These are phyloP conservation scores for Donacobius atricapilla DNA, from an alignment of 2,113 vertebrate genomes.

Conservation along the genomic window DNA sequence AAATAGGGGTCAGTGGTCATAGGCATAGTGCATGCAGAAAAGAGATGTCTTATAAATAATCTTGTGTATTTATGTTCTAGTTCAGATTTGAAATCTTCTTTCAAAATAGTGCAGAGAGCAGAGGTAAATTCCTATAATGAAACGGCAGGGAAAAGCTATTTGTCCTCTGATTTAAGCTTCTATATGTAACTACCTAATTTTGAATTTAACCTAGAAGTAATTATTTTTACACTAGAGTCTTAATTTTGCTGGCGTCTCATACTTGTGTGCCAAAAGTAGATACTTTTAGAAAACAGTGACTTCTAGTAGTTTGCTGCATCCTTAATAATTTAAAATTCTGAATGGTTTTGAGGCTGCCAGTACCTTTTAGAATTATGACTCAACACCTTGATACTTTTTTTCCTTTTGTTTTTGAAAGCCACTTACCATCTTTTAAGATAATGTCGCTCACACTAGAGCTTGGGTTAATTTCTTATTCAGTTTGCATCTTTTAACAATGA, in stretches of 20 bases:
- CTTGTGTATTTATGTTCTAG: not conserved
- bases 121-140: not conserved
- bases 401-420: not conserved
- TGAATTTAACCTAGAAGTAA: not conserved
- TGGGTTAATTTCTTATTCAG: conserved; percentile 21
- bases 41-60: not conserved
- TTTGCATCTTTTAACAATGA: not conserved
- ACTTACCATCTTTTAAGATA: not conserved
- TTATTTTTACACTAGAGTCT: not conserved
- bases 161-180: not conserved
- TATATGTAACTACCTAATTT: not conserved
- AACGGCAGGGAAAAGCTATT: not conserved
- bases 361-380: not conserved
- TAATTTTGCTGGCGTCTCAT: not conserved
- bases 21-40: not conserved
- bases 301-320: not conserved
- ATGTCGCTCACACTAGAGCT: not conserved
- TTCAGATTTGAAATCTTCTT: not conserved
- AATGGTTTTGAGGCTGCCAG: not conserved
- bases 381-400: not conserved
- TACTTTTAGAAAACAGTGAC: not conserved
- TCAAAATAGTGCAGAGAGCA: not conserved
- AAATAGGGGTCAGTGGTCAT: not conserved
- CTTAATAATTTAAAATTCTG: not conserved
- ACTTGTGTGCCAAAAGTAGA: not conserved